These are phyloP conservation scores for Drosophila setosimentum DNA, from an alignment of 2,888 invertebrate genomes.

Conservation along the genomic window DNA sequence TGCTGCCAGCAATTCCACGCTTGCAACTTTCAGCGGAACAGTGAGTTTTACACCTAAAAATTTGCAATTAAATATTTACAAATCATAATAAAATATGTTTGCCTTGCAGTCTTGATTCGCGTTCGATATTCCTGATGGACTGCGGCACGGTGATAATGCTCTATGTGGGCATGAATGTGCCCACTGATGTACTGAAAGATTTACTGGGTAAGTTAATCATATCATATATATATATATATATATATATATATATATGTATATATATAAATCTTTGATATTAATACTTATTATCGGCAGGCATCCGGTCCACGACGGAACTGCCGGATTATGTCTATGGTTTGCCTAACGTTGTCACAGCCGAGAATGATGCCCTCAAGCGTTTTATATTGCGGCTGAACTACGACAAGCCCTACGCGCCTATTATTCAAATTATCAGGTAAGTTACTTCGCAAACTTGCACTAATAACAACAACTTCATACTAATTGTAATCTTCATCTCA, in stretches of 20 bases:
- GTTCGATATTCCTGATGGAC: constrained; percentile 97
- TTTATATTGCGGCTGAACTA: constrained; percentile 94
- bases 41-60: constrained; percentile 80
- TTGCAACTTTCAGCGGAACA: constrained; percentile 94
- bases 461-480: background rate
- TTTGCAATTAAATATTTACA: background rate
- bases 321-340: constrained; percentile 92
- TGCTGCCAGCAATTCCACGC: constrained; percentile 89
- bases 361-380: constrained; percentile 90
- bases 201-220: constrained; percentile 86
- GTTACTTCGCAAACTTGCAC: constrained; percentile 34
- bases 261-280: background rate
- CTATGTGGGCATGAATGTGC: constrained; percentile 93
- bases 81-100: constrained; percentile 9
- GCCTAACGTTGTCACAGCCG: constrained; percentile 91
- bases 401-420: constrained; percentile 92
- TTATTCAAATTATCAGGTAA: constrained; percentile 93
- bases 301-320: constrained; percentile 90
- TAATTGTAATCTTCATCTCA: constrained; percentile 2
- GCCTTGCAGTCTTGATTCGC: constrained; percentile 88
- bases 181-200: constrained; percentile 90
- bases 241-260: background rate
- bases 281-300: constrained; percentile 86
- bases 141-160: constrained; percentile 92
- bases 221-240: background rate